Evolutionary conservation across 2,113 vertebrate species (phyloP), one percentile per base, ranked within the genome.

Genomic region (Bufo bufo): DNA sequence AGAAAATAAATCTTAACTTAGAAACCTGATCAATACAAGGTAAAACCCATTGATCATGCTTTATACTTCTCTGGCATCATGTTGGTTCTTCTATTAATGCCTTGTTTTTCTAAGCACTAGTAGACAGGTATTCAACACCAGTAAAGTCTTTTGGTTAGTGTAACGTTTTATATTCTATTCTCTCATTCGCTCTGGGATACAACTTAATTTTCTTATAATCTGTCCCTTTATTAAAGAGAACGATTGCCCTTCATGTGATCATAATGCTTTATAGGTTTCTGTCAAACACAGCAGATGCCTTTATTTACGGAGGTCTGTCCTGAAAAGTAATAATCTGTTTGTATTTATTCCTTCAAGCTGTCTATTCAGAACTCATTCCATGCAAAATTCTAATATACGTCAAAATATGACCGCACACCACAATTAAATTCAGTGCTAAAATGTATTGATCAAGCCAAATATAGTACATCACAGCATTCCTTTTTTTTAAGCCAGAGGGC

Each of bases 1-100:
- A 87, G 86, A 87, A 87, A 82, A 87, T 87, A 87, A 87, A 87
- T 87, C 69, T 82, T 66, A 87, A 82, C 86, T 87, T 87, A 87
- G 86, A 87, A 87, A 82, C 52, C 66, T 82, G 78, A 87, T 87
- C 86, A 87, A 82, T 87, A 82, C 86, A 82, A 87, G 78, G 82
- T 87, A 87, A 87, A 87, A 72, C 86, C 54, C 66, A 82, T 87
- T 87, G 86, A 87, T 87, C 79, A 82, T 77, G 86, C 82, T 87
- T 82, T 75, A 87, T 87, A 82, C 56, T 75, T 79, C 66, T 69
- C 63, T 87, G 86, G 80, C 79, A 82, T 43, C 23, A 9, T 49
- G 79, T 23, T 82, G 71, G 77, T 86, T 86, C 65, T 87, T 87
- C 80, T 87, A 82, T 87, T 82, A 82, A 75, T 87, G 79, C 23